Evolutionary conservation across 2,888 invertebrate genomes (phyloP), one percentile per base, ranked within the genome.

Genomic region (Myopa testacea): DNA sequence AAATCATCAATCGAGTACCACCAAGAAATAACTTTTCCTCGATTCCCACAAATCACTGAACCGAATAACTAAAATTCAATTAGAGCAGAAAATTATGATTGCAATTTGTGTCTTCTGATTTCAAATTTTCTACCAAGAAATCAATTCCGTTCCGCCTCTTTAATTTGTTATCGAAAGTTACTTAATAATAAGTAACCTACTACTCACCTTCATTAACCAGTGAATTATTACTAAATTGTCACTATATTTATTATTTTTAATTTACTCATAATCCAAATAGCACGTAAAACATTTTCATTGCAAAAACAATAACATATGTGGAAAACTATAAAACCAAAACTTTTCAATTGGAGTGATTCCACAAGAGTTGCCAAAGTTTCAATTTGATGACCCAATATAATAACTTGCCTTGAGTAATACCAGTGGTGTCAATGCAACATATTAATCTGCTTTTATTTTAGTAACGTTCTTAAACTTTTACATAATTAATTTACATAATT

Each of bases 241-340:
- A 26, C 12, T 52, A 50, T 52, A 12, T 52, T 45, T 10, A n/a
- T n/a, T 45, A 68, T 40, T 7, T 52, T 69, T 12, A 4, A 26
- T 34, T 50, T 69, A n/a, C 4, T 50, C 12, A 26, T 50, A 65
- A 12, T 52, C 50, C 7, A 19, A 19, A n/a, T 69, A 69, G 1
- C 12, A 10, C 26, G 34, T 26, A 14, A 16, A 69, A 69, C 10
- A 69, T 12, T 69, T 69, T 69, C 26, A 8, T 69, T 19, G 52
- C 19, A 52, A 50, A 69, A 69, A 69, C 69, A 52, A 69, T 34
- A 69, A 69, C 69, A 69, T 3, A 69, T 69, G 52, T 34, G 26
- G 14, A 69, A n/a, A 12, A 40, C 4, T 10, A 68, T 26, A 26
- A 26, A 26, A 26, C 26, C 4, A 12, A 19, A 40, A 68, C n/a